Evolutionary conservation across 2,888 invertebrate species (phyloP).

Genomic region (Erebia aethiops): DNA sequence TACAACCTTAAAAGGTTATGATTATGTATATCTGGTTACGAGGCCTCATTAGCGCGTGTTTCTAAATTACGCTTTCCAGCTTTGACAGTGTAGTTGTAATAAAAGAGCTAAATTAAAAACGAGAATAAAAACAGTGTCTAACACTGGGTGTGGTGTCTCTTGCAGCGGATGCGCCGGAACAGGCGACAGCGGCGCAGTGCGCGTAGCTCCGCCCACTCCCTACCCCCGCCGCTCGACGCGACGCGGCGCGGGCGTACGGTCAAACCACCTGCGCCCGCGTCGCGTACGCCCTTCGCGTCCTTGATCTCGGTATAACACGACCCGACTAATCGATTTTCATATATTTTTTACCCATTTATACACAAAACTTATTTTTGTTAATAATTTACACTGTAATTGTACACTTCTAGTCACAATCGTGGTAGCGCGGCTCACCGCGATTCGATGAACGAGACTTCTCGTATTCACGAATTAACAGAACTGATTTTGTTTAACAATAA

Average conservation of each 20-base stretch:
- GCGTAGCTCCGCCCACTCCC: slow-evolving; percentile 67
- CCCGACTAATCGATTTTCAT: slow-evolving; percentile 74
- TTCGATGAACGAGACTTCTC: slow-evolving; percentile 71
- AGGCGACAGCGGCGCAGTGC: slow-evolving; percentile 83
- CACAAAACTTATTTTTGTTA: slow-evolving; percentile 61
- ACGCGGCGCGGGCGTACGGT: slow-evolving; percentile 48
- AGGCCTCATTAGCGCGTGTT: slow-evolving; percentile 40
- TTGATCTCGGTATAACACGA: slow-evolving; percentile 81
- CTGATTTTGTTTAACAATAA: slow-evolving; percentile 81
- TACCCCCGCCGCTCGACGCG: slow-evolving; percentile 51
- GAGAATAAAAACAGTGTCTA: slow-evolving; percentile 77
- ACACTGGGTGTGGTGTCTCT: slow-evolving; percentile 83
- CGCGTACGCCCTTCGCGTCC: slow-evolving; percentile 66
- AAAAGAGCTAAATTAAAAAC: slow-evolving; percentile 47
- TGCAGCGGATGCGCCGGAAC: slow-evolving; percentile 83
- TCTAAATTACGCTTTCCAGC: slow-evolving; percentile 50
- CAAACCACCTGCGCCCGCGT: slow-evolving; percentile 44
- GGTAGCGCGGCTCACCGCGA: slow-evolving; percentile 63
- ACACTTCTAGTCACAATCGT: slow-evolving; percentile 69
- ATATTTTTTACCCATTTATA: slow-evolving; percentile 69
- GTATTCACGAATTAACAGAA: slow-evolving; percentile 73
- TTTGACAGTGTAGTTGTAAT: slow-evolving; percentile 51
- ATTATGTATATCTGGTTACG: slow-evolving; percentile 33
- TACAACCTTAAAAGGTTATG: background rate
- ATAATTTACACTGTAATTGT: slow-evolving; percentile 48